A percentile compares a stretch with the other conserved stretches of the same genome.
phyloP scores from a whole-genome alignment of 1,140 invertebrate species.

The Helicoverpa armigera region DNA sequence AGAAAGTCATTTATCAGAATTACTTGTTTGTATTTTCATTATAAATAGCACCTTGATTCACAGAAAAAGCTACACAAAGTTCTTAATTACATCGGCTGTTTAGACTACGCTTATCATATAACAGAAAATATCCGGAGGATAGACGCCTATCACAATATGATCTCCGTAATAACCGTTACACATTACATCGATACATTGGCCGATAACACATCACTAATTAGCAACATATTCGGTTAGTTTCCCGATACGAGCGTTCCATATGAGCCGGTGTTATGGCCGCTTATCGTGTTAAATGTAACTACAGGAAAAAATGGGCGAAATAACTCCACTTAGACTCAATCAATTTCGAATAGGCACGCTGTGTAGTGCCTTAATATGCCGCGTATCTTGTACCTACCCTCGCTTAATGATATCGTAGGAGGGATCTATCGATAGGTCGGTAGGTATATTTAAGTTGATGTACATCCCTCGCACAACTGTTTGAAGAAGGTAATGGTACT shows the following conservation, averaged over 20 bases:
- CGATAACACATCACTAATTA: constrained; percentile 32
- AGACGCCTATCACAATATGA: not conserved
- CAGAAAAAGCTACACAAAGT: not conserved
- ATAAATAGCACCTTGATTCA: not conserved
- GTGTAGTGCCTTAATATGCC: constrained; percentile 21
- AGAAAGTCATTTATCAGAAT: too few relatives aligned
- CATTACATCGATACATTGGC: constrained; percentile 9
- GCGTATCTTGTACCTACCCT: constrained; percentile 20
- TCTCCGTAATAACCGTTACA: constrained; percentile 3
- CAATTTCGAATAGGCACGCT: not conserved
- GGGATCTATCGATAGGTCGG: constrained; percentile 26
- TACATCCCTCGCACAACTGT: constrained; percentile 2
- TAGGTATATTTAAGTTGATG: not conserved
- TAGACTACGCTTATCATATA: not conserved
- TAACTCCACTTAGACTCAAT: constrained; percentile 26
- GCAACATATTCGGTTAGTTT: constrained; percentile 9
- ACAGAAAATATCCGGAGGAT: constrained; percentile 12
- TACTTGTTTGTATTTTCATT: too few relatives aligned
- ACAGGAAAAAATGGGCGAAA: constrained; percentile 32
- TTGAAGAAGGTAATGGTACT: not conserved
- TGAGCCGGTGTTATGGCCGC: not conserved
- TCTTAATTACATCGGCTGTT: not conserved
- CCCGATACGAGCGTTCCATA: constrained; percentile 4
- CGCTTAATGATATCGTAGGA: constrained; percentile 4
- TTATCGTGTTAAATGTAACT: constrained; percentile 29